Base-by-base conservation (phyloP, 2,888 invertebrate genomes). In the Ditula angustiorana region DNA sequence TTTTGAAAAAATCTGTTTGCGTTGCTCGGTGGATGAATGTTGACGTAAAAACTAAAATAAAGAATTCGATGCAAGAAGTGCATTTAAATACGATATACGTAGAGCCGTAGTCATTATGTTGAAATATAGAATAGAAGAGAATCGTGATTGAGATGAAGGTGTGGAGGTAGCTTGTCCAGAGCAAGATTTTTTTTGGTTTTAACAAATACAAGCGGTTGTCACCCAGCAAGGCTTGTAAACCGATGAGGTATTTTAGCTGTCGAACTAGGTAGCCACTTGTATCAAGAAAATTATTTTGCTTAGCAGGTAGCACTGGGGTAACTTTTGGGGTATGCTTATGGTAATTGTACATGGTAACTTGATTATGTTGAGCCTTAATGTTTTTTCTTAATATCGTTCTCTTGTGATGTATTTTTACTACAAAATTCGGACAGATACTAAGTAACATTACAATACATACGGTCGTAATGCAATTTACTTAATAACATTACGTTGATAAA, bases 151-250 rank as follows among this genome's bases (percentile, higher is more conserved):
- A 62, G 21, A 52, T 37, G 2, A 71, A 11, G 21, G 73, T 75
- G 50, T 78, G 75, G 2, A 74, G 11, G 35, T 74, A 73, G 64
- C 67, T 71, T 0, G 74, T 19, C 56, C 73, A 69, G 28, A 64
- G 10, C 5, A 76, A 2, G 1, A 73, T n/a, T 53, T 68, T 77
- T 5, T 72, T 75, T 1, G 61, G 71, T 19, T 75, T 72, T 0
- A 85, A 57, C 5, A 87, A 68, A 67, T 79, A 81, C 0, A 78
- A 33, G 26, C 86, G 76, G 59, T 82, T 81, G 1, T 85, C 70
- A 1, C 81, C 86, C 5, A 84, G 35, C 0, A 80, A 2, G 2
- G 76, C 64, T 64, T 77, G 77, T 0, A 72, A 5, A 19, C 61
- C 61, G 35, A 85, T 72, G 24, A 79, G 63, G 33, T 67, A 70